A percentile compares a stretch with the other conserved stretches of the same genome.
Conservation (phyloP, 2,113 vertebrate species). For the Istiophorus platypterus region DNA sequence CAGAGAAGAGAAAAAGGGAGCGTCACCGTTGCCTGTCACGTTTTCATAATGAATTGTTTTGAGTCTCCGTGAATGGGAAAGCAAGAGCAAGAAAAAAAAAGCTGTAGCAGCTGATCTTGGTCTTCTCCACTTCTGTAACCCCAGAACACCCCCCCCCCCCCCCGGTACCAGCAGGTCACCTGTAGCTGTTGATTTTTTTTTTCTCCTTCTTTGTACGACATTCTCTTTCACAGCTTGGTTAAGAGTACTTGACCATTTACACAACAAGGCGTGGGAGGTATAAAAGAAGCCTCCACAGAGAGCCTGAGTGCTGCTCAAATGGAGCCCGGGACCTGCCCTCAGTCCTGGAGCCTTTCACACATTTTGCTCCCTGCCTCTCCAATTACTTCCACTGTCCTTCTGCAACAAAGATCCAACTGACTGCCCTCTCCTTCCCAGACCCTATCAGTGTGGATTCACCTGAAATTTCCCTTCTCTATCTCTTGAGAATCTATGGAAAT, state of each 20-base stretch:
- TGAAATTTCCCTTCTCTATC: conserved; percentile 78
- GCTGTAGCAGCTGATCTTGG: conserved; percentile 31
- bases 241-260: conserved; percentile 81
- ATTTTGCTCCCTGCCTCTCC: conserved; percentile 81
- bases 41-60: conserved; percentile 7
- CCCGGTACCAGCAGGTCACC: conserved; percentile 52
- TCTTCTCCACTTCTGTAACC: conserved; percentile 50
- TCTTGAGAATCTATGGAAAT: conserved; percentile 82
- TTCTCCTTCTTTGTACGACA: conserved; percentile 62
- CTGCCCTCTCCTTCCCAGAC: conserved; percentile 84
- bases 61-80: conserved; percentile 6
- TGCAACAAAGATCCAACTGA: conserved; percentile 84
- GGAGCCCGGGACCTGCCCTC: conserved; percentile 76
- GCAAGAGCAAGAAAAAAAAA: conserved; percentile 48
- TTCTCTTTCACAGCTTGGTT: conserved; percentile 71
- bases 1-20: neutral
- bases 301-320: conserved; percentile 78
- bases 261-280: conserved; percentile 81
- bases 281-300: conserved; percentile 80
- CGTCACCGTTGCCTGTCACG: neutral
- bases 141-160: conserved; percentile 46
- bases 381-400: conserved; percentile 85
- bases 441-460: conserved; percentile 80
- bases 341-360: conserved; percentile 84
- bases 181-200: conserved; percentile 59